Conservation (phyloP, 2,113 vertebrate genomes). For the Datnioides undecimradiatus region DNA sequence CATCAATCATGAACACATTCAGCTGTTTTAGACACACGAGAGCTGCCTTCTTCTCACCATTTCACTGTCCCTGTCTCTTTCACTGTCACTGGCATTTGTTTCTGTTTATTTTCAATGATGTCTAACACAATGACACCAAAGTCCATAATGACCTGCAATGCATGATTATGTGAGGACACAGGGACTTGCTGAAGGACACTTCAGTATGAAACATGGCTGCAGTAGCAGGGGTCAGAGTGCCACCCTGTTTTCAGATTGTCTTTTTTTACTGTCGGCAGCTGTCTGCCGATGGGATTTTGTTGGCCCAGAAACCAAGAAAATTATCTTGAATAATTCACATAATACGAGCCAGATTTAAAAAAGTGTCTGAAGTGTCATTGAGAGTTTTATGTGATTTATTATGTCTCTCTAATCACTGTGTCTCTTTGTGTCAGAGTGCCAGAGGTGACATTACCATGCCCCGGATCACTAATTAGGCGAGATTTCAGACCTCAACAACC, state of each 20-base stretch:
- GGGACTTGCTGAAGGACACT: background rate
- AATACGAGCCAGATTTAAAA: background rate
- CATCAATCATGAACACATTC: background rate
- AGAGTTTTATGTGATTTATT: conserved; percentile 20
- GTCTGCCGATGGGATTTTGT: conserved; percentile 1
- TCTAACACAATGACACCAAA: background rate
- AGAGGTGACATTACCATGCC: background rate
- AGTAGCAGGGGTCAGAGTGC: conserved; percentile 1
- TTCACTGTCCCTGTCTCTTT: background rate
- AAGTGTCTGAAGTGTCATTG: conserved; percentile 2
- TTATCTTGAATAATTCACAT: background rate
- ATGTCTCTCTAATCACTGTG: background rate
- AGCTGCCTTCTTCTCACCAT: background rate
- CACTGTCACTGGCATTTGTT: background rate
- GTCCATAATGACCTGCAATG: background rate
- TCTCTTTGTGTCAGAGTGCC: background rate
- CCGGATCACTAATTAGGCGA: background rate
- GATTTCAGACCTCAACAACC: background rate
- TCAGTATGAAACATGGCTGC: background rate
- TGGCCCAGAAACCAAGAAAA: conserved; percentile 21
- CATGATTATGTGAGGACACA: background rate
- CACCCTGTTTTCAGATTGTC: background rate
- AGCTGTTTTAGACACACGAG: conserved; percentile 2
- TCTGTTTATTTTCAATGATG: background rate
- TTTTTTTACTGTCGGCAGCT: conserved; percentile 20